Conservation (phyloP, 2,888 invertebrate genomes). For the Furcula furcula region DNA sequence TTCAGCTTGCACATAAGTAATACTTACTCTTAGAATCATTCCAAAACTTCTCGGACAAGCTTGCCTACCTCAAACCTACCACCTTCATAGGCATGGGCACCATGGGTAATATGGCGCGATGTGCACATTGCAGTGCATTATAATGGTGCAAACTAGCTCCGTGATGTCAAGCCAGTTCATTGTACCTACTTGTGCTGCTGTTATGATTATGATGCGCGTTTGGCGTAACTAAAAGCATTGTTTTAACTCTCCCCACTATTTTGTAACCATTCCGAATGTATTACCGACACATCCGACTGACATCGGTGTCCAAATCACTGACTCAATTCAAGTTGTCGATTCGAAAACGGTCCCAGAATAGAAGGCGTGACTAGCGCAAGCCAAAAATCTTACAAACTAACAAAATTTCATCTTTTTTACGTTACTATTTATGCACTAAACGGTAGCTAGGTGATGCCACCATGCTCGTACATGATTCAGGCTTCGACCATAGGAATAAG, state of each 20-base stretch:
- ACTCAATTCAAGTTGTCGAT: slow-evolving; percentile 27
- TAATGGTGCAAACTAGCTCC: slow-evolving; percentile 38
- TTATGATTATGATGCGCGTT: slow-evolving; percentile 66
- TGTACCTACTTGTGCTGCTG: slow-evolving; percentile 61
- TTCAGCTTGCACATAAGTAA: background rate
- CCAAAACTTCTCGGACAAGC: slow-evolving; percentile 27
- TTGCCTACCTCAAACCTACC: slow-evolving; percentile 48
- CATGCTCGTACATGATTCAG: slow-evolving; percentile 75
- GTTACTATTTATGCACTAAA: slow-evolving; percentile 69
- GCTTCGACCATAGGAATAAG: too few species aligned
- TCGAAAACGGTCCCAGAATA: slow-evolving; percentile 69
- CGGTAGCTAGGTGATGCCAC: slow-evolving; percentile 74
- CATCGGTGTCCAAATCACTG: slow-evolving; percentile 3
- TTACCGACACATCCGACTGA: slow-evolving; percentile 11
- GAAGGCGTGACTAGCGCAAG: slow-evolving; percentile 60
- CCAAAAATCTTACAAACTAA: slow-evolving; percentile 47
- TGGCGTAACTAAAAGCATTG: slow-evolving; percentile 70
- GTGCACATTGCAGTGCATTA: slow-evolving; percentile 22
- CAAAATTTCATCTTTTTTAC: slow-evolving; percentile 31
- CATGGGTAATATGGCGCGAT: slow-evolving; percentile 38
- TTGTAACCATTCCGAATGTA: slow-evolving; percentile 64
- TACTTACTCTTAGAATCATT: slow-evolving; percentile 1
- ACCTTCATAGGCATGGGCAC: too few species aligned
- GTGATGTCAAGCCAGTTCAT: slow-evolving; percentile 61
- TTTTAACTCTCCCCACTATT: slow-evolving; percentile 60